Evolutionary conservation across 2,113 vertebrate species (phyloP).

Genomic region (Toxostoma redivivum): DNA sequence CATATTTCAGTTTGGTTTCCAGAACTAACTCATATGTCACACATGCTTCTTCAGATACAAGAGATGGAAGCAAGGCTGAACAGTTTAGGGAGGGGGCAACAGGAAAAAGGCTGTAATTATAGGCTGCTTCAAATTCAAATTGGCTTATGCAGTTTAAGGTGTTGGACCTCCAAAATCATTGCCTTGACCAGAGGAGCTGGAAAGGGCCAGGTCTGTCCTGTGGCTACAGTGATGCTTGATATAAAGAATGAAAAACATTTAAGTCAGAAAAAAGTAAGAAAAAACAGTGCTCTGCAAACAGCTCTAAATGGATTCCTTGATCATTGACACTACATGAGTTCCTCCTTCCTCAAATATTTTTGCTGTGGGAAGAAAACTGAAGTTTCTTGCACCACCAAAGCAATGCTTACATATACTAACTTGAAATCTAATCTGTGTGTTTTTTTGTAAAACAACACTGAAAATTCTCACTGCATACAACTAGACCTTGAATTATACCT

Average conservation of each 20-base stretch:
- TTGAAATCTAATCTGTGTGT: background rate
- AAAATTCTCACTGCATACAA: background rate
- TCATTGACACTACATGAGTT: background rate
- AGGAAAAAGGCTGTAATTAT: background rate
- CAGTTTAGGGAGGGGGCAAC: background rate
- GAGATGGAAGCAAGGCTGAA: background rate
- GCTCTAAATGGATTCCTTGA: background rate
- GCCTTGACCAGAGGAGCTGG: background rate
- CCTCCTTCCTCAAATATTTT: background rate
- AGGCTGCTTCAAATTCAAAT: background rate
- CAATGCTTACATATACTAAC: background rate
- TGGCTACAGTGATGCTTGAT: background rate
- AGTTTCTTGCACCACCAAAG: background rate
- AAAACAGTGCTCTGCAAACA: background rate
- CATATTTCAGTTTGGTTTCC: background rate
- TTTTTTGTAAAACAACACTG: background rate
- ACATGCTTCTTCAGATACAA: background rate
- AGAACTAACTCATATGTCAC: accelerated
- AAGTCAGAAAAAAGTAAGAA: background rate
- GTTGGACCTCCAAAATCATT: background rate
- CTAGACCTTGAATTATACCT: background rate
- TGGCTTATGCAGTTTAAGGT: background rate
- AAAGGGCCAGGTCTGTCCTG: background rate
- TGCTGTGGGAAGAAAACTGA: background rate
- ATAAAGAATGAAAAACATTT: background rate